Percentiles rank a stretch among this genome's conserved stretches.
phyloP scores from a whole-genome alignment of 2,888 invertebrate species.

The Melipona bicolor region DNA sequence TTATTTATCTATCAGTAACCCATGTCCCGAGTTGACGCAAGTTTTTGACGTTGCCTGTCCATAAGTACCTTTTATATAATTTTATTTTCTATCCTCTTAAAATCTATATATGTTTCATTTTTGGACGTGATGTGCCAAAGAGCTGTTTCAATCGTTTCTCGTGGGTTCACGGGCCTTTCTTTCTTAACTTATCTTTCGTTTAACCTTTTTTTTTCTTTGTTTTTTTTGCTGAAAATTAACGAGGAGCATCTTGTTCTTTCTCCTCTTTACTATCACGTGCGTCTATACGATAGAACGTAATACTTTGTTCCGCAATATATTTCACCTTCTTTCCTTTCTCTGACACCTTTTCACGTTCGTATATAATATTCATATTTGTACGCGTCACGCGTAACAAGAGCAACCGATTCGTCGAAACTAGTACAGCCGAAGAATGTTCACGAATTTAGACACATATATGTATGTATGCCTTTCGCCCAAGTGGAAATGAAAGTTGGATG shows the following conservation, averaged over 20 bases:
- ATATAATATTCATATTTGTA: conserved; percentile 10
- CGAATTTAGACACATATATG: conserved; percentile 51
- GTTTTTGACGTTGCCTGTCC: conserved; percentile 71
- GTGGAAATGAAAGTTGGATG: conserved; percentile 35
- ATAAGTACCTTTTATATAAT: conserved; percentile 51
- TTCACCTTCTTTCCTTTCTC: neutral
- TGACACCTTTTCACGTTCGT: neutral
- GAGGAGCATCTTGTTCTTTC: neutral
- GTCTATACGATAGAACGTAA: conserved; percentile 13
- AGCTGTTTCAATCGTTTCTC: conserved; percentile 28
- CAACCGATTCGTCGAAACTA: conserved; percentile 50
- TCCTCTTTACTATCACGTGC: neutral
- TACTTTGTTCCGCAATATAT: neutral
- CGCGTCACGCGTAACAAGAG: conserved; percentile 43
- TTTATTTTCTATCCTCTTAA: conserved; percentile 58
- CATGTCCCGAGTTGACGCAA: conserved; percentile 61
- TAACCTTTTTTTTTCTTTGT: neutral
- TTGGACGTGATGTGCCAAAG: conserved; percentile 19
- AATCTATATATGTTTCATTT: conserved; percentile 55
- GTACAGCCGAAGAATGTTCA: conserved; percentile 61
- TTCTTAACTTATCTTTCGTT: neutral
- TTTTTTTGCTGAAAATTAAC: conserved; percentile 10
- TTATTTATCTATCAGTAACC: conserved; percentile 9
- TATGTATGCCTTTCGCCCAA: conserved; percentile 30
- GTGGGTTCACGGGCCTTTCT: conserved; percentile 29